A percentile compares a stretch with the other conserved stretches of the same genome.
Evolutionary conservation across 64 coral and sea anemone species (phyloP).

Genomic region (Actinia tenebrosa): DNA sequence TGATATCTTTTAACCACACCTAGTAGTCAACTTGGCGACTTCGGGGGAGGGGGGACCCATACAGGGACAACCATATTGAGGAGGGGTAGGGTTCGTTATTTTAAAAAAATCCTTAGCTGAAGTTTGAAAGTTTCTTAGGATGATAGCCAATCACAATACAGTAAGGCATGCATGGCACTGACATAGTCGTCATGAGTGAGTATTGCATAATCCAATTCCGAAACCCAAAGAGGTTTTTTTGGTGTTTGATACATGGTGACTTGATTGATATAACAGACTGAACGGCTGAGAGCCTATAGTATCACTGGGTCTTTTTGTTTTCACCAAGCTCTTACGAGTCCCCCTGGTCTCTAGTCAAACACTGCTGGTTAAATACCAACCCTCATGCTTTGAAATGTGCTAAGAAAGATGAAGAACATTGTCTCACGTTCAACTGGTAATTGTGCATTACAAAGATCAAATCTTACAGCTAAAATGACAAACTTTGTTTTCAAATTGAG

Average conservation of each 20-base stretch:
- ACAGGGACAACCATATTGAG: no score
- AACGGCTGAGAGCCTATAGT: no score
- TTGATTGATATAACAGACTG: no score
- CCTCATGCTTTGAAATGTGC: neutral
- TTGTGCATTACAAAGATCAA: neutral
- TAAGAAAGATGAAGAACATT: neutral
- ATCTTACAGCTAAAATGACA: constrained; percentile 3
- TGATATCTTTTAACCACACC: neutral
- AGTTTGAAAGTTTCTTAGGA: no score
- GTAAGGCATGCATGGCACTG: no score
- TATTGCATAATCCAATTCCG: no score
- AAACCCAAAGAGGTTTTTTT: no score
- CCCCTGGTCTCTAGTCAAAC: neutral
- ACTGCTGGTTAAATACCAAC: neutral
- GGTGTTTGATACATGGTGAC: no score
- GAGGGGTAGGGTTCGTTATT: neutral
- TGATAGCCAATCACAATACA: no score
- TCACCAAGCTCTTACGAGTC: neutral
- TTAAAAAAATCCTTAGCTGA: no score
- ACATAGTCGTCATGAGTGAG: no score
- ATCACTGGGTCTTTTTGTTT: no score
- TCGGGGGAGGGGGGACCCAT: neutral
- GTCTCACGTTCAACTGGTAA: neutral
- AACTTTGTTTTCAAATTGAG: neutral
- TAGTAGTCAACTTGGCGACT: neutral